Base-by-base conservation (phyloP, 2,113 vertebrate genomes). In the Brienomyrus longianalis region DNA sequence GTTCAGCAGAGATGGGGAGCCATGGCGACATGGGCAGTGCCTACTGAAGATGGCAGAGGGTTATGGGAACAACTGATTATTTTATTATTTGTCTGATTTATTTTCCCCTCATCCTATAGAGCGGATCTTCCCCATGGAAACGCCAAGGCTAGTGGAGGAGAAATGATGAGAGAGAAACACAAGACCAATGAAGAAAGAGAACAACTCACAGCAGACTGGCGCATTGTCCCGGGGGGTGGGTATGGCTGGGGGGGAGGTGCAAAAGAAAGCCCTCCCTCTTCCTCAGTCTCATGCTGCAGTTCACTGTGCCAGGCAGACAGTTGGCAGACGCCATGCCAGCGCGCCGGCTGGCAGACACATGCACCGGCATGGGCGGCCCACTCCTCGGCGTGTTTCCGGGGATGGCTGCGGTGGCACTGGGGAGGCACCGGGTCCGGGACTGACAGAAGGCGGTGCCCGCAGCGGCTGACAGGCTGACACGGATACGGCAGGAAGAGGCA, bases 281-380 rank as follows among this genome's bases (percentile, higher is more conserved):
- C 52, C 48, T 66, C 89, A 11, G 50, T 35, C 88, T 86, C 88
- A 11, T 35, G 3, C 43, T 45, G n/a, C 66, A n/a, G 91, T 91
- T 92, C 91, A 92, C 88, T 90, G 92, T 95, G 95, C 95, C 95
- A 96, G 92, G 91, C 93, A 94, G 92, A 19, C 39, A 94, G 94
- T 93, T 94, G 95, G 93, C 88, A 93, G 91, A 94, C 93, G 83
- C 94, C 91, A 94, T 95, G 94, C 94, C 94, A 95, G 94, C 91
- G 89, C 87, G 50, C 70, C 90, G 88, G 54, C 91, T 91, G 93
- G 93, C 62, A 87, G 90, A 92, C 21, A 56, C 19, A 70, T 70
- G 66, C 43, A 52, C 88, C 87, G 91, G 90, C 35, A 27, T 17
- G 50, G 48, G 47, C 35, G 5, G 15, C 11, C 11, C 31, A 17